A percentile compares a stretch with the other conserved stretches of the same genome.
phyloP scores from a whole-genome alignment of 2,113 vertebrate genomes.

The Nymphicus hollandicus region DNA sequence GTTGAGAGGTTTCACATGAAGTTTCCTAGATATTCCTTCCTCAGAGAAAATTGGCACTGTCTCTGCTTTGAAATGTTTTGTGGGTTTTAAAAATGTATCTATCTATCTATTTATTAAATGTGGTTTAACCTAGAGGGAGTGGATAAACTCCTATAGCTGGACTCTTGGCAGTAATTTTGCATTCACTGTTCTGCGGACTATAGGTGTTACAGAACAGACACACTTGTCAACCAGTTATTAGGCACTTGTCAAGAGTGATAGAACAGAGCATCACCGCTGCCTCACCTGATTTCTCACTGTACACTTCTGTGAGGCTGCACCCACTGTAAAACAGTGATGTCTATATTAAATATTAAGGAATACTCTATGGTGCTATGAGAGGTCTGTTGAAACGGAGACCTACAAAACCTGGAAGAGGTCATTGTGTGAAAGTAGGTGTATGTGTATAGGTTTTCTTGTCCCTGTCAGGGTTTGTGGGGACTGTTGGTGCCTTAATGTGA shows the following conservation, averaged over 20 bases:
- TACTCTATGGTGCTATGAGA: fast-evolving
- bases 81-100: background rate
- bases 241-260: background rate
- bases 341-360: background rate
- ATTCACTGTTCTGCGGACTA: background rate
- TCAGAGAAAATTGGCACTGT: background rate
- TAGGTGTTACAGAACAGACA: background rate
- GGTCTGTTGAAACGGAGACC: background rate
- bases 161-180: background rate
- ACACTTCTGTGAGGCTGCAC: background rate
- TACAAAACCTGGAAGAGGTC: background rate
- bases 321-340: background rate
- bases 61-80: background rate
- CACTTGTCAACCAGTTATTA: background rate
- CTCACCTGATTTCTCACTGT: background rate
- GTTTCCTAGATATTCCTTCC: background rate
- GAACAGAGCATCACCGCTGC: background rate
- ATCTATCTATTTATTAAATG: background rate
- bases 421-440: fast-evolving
- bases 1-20: background rate
- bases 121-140: background rate
- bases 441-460: background rate
- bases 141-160: background rate
- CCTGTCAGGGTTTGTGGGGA: background rate
- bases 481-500: background rate